Evolutionary conservation across 2,888 invertebrate species (phyloP).

Genomic region (Limnephilus rhombicus): DNA sequence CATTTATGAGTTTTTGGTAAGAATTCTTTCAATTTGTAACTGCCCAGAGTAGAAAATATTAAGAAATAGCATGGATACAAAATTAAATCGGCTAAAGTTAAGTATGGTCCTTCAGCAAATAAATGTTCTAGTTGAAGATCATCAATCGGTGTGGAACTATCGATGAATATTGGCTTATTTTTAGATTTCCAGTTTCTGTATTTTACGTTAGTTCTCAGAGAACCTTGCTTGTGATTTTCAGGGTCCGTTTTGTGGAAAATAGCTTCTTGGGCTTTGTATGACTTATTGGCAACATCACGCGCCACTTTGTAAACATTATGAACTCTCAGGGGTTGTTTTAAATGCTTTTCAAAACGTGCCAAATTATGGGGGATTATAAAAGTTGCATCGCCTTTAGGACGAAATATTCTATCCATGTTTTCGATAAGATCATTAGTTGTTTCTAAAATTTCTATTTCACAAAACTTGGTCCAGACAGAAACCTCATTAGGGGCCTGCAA

Average conservation of each 20-base stretch:
- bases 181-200: slow-evolving; percentile 77
- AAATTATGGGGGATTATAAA: slow-evolving; percentile 82
- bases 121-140: slow-evolving; percentile 81
- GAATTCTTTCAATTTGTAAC: slow-evolving; percentile 69
- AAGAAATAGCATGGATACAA: slow-evolving; percentile 85
- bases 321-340: slow-evolving; percentile 88
- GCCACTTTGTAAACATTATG: slow-evolving; percentile 91
- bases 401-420: slow-evolving; percentile 34
- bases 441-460: slow-evolving; percentile 88
- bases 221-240: slow-evolving; percentile 59
- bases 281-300: slow-evolving; percentile 74
- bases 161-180: slow-evolving; percentile 72
- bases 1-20: slow-evolving; percentile 69
- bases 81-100: slow-evolving; percentile 91
- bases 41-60: slow-evolving; percentile 76
- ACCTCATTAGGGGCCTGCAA: slow-evolving; percentile 90
- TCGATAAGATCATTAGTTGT: slow-evolving; percentile 72
- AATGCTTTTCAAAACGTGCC: slow-evolving; percentile 89
- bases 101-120: slow-evolving; percentile 89
- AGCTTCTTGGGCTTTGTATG: not conserved
- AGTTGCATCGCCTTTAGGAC: slow-evolving; percentile 46
- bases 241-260: not conserved
- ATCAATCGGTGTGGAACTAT: slow-evolving; percentile 74
- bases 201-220: slow-evolving; percentile 70
- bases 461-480: slow-evolving; percentile 94